Base-by-base conservation (phyloP, 1,140 invertebrate genomes). In the Sminthurinus signatus region DNA sequence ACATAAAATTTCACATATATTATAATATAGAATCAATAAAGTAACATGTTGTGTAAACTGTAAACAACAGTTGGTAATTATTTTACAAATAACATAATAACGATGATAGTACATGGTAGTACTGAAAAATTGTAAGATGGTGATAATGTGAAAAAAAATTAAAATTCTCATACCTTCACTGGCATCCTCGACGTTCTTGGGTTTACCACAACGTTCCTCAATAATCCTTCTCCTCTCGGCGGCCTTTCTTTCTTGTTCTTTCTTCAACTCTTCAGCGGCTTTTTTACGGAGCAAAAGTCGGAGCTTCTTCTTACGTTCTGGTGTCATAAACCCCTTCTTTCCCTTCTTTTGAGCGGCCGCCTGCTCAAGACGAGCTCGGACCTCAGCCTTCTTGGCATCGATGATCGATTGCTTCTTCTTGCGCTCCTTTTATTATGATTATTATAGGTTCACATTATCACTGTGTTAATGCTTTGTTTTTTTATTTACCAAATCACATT, bases 211-310 rank as follows among this genome's bases (percentile, higher is more conserved):
- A 76, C 94, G 84, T 78, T 96, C 88, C 78, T 94, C 91, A 78
- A 99, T 96, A 81, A 95, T 93, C 75, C 89, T 88, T 81, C 95
- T 95, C 77, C 95, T 91, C 79, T 98, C 96, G 70, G 93, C 91
- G 32, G 94, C 93, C 83, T 98, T 97, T 76, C 92, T 87, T 81
- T 97, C 93, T 79, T 98, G 96, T 83, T 99, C 95, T 78, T 96
- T 96, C 83, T 98, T 98, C 81, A 99, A 83, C 80, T 99, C 96
- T 81, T 99, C 96, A 74, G 96, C 96, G 76, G 96, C 96, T 85
- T 98, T 99, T 82, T 98, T 95, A 88, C 97, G 95, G 82, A 99
- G 84, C 81, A 99, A 82, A 83, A 97, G 85, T 84, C 93, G 88
- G 76, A 96, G 89, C 80, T 96, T 96, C 89, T 95, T 95, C 88